Conservation (phyloP, 2,797 vertebrate species). For the Arrhamphus sclerolepis region DNA sequence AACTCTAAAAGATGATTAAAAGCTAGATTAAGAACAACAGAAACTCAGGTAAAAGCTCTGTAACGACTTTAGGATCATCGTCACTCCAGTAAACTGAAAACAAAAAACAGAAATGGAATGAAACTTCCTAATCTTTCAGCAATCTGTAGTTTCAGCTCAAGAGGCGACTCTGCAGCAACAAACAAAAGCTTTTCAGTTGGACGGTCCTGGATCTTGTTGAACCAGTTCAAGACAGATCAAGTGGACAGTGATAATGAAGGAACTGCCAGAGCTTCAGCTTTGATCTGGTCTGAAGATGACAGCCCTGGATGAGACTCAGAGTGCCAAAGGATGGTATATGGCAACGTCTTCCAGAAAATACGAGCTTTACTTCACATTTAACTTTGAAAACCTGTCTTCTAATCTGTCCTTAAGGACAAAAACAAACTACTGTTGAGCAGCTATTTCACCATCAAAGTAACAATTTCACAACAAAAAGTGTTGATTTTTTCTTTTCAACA, state of each 20-base stretch:
- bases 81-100: not conserved
- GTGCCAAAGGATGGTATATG: too few relatives aligned
- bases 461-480: too few relatives aligned
- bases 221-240: constrained; percentile 17
- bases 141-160: constrained; percentile 2
- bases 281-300: constrained; percentile 5
- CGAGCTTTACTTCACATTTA: not conserved
- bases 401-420: not conserved
- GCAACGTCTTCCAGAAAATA: constrained; percentile 4
- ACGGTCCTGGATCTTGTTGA: constrained; percentile 14
- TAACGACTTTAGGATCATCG: not conserved
- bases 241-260: constrained; percentile 5
- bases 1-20: not conserved
- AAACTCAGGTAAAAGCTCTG: not conserved
- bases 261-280: not conserved
- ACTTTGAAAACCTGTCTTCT: not conserved
- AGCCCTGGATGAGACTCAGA: not conserved
- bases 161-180: not conserved
- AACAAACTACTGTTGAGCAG: too few relatives aligned
- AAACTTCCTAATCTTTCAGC: not conserved
- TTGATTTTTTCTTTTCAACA: too few relatives aligned
- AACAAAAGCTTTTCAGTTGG: constrained; percentile 23
- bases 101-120: not conserved
- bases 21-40: too few relatives aligned
- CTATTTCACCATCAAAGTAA: too few relatives aligned